A percentile compares a stretch with the other conserved stretches of the same genome.
Conservation (phyloP, 2,888 invertebrate species). For the Andrena minutula region DNA sequence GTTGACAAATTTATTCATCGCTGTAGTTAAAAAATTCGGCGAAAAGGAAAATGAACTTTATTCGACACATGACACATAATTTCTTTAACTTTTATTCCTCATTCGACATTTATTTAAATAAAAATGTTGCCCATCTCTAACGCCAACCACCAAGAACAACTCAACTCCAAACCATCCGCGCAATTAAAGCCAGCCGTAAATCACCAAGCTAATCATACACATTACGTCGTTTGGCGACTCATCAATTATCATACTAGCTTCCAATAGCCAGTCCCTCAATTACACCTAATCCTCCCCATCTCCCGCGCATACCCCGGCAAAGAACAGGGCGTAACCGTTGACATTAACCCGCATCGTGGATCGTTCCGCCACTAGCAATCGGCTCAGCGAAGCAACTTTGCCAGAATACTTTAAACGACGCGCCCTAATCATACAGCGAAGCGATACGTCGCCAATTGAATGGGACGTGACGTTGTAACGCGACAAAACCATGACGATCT, state of each 20-base stretch:
- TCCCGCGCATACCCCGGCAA: background rate
- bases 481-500: conserved; percentile 6
- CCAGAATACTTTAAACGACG: background rate
- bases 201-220: conserved; percentile 9
- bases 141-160: conserved; percentile 7
- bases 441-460: background rate
- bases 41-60: too few species aligned
- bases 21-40: too few species aligned
- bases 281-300: background rate
- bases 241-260: conserved; percentile 4
- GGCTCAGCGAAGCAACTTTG: background rate
- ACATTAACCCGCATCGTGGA: conserved; percentile 5
- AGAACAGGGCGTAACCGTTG: background rate
- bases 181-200: conserved; percentile 19
- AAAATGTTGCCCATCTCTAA: too few species aligned
- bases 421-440: conserved; percentile 28
- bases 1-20: too few species aligned
- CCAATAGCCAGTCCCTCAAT: conserved; percentile 17
- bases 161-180: background rate
- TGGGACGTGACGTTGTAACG: conserved; percentile 7
- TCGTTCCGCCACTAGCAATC: background rate
- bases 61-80: too few species aligned
- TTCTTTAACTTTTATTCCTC: too few species aligned
- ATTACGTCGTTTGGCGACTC: conserved; percentile 14
- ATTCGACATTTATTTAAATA: too few species aligned